Base-by-base conservation (phyloP, 2,888 invertebrate species). In the Spilarctia lutea region DNA sequence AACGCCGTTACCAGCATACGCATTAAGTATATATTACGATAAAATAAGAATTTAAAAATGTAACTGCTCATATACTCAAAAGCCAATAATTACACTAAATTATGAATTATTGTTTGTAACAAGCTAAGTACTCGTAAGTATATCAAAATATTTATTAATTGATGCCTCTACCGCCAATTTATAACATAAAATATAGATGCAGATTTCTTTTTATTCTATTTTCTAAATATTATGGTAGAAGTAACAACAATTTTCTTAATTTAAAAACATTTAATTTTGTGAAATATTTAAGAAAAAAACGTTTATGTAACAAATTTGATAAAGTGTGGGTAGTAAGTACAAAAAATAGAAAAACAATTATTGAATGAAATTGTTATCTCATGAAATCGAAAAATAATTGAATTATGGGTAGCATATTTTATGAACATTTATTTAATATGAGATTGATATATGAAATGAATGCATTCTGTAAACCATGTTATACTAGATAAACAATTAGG, bases 1-100 rank as follows among this genome's bases (percentile, higher is more conserved):
- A 65, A 73, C 42, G 75, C 74, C 65, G 79, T 84, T 81, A 77
- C 78, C 70, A 72, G 68, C 72, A 67, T 70, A 76, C 81, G 68
- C 76, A 74, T 73, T 68, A 27, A 13, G 75, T 74, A 65, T 74
- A 75, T 81, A 65, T 45, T 76, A 70, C 56, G 75, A 71, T 76
- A 73, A 74, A 77, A 73, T 75, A 75, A 78, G 72, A 68, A 68
- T 65, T 77, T 39, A 72, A 77, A 76, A 16, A 18, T 60, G 10
- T 70, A 27, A 27, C 56, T 24, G 70, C 42, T n/a, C 71, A 27
- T 42, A 45, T 63, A 13, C 42, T 70, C 63, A 63, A 39, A 63
- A 63, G 30, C 63, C 63, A 71, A 11, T n/a, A 27, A 60, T 16
- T 16, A 35, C 35, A 1, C 16, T 24, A 30, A 56, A 13, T 35